Evolutionary conservation across 2,797 vertebrate species (phyloP), one percentile per base, ranked within the genome.

Genomic region (Pseudochaenichthys georgianus): DNA sequence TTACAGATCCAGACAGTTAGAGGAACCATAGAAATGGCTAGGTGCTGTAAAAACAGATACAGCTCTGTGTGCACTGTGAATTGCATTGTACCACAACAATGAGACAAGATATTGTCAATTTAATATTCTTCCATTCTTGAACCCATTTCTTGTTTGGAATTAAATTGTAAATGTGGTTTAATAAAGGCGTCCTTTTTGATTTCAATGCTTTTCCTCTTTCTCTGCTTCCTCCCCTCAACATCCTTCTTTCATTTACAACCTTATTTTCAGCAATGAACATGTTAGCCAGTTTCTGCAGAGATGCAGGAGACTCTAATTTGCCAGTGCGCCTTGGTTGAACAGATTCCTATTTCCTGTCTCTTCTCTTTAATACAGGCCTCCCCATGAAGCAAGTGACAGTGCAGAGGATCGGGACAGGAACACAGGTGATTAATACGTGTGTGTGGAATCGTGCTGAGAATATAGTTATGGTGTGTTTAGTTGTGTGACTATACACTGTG

Each of bases 351-450:
- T 82, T 72, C 23, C 66, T 59, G 42, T 80, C 81, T 73, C 21
- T 42, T 82, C 66, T 79, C 51, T 64, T 88, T 70, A 73, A 58
- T 43, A 57, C 34, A 13, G 62, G 52, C 69, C 67, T 78, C 69
- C 3, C 3, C 43, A 41, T 76, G 74, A 86, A 57, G 64, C 19
- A 0, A 64, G 57, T 75, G 64, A 72, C 81, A 72, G 77, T 9
- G 54, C 31, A 54, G 59, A 72, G 51, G 42, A 71, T 78, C 9
- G 21, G 72, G 58, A 65, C 21, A 21, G 58, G 62, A 82, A 54
- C 60, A 71, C 60, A 64, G 71, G 77, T 77, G 77, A 84, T 87
- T 85, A 85, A 79, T 17, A 23, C 75, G 50, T 28, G 58, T 70
- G 86, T 64, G 64, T 60, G 19, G 63, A 72, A 50, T 31, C 77